Percentiles rank a stretch among this genome's conserved stretches.
Conservation (phyloP, 2,888 invertebrate genomes). For the Drepanosiphum platanoidis region DNA sequence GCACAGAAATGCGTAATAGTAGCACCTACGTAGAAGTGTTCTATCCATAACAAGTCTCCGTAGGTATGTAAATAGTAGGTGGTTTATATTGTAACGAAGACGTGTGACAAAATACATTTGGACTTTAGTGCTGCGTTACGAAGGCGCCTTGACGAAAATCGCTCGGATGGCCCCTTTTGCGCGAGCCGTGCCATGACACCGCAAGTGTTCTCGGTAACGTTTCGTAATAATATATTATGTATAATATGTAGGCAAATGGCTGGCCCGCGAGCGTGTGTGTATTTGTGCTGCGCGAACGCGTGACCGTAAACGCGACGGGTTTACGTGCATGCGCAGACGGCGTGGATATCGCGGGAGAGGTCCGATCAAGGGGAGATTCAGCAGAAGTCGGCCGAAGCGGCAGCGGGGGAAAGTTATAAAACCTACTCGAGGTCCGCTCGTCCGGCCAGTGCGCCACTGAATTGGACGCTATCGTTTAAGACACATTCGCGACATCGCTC, state of each 20-base stretch:
- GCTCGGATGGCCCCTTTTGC: no score
- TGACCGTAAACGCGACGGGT: not conserved
- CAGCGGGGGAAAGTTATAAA: conserved; percentile 61
- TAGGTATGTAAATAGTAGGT: no score
- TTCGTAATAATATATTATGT: no score
- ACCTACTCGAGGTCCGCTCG: conserved; percentile 21
- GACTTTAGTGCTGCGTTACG: no score
- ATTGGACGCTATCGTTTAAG: conserved; percentile 35
- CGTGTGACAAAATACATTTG: no score
- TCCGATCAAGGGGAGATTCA: conserved; percentile 13
- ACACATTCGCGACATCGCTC: conserved; percentile 34
- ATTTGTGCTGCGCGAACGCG: not conserved
- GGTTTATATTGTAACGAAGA: no score
- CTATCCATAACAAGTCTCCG: no score
- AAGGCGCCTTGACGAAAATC: no score
- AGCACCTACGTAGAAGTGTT: no score
- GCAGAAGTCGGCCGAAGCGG: not conserved
- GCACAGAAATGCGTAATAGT: no score
- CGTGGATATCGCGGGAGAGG: not conserved
- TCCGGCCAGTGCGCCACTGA: conserved; percentile 49
- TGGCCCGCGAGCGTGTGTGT: no score
- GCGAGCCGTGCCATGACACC: not conserved
- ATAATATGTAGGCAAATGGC: no score
- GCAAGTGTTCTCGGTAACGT: not conserved
- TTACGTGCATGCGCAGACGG: not conserved